Conservation (phyloP, 2,797 vertebrate genomes). For the Ataeniobius toweri region DNA sequence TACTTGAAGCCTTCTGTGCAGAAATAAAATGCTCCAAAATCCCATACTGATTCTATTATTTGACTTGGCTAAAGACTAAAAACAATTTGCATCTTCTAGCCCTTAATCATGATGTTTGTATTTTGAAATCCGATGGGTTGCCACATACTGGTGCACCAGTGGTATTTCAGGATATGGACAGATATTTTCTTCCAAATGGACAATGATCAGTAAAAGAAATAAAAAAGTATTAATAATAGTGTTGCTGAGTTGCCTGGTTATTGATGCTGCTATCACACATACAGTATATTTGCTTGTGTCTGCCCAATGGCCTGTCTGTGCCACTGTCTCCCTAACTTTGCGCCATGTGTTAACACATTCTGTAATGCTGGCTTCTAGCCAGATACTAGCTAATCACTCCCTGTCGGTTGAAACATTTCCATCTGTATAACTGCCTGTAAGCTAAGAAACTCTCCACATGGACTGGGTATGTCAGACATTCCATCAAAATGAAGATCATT, state of each 20-base stretch:
- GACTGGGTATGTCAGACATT: slow-evolving; percentile 9
- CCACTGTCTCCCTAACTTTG: slow-evolving; percentile 21
- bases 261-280: not conserved
- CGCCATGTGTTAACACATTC: slow-evolving; percentile 28
- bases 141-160: not conserved
- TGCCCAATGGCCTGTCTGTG: slow-evolving; percentile 3
- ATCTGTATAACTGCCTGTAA: slow-evolving; percentile 16
- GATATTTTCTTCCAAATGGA: not conserved
- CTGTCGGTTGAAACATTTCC: slow-evolving; percentile 24
- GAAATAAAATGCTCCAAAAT: not conserved
- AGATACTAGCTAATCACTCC: slow-evolving; percentile 40
- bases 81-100: not conserved
- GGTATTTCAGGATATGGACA: not conserved
- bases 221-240: not conserved
- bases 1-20: not conserved
- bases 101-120: not conserved
- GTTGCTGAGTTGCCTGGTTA: not conserved
- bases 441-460: slow-evolving; percentile 14
- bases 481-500: slow-evolving; percentile 16
- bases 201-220: not conserved
- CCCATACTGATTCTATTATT: not conserved
- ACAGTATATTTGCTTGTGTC: slow-evolving; percentile 4
- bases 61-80: not conserved
- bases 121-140: not conserved
- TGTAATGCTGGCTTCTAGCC: slow-evolving; percentile 38